Conservation (phyloP, 2,797 vertebrate species). For the Thalassophryne amazonica region DNA sequence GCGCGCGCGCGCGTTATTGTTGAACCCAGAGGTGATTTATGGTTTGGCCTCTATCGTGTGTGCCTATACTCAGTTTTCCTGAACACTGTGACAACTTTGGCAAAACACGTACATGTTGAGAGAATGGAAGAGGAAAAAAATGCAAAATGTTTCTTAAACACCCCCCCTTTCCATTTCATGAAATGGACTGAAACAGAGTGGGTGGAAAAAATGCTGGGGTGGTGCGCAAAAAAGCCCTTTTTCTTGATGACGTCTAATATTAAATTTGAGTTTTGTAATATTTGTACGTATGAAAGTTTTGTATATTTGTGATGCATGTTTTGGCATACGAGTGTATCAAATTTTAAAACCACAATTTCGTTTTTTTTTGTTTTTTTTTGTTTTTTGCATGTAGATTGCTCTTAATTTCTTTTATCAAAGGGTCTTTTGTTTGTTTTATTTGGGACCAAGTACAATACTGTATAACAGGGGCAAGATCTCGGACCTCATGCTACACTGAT, state of each 20-base stretch:
- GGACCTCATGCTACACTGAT: slow-evolving; percentile 87
- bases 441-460: slow-evolving; percentile 85
- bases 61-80: slow-evolving; percentile 66
- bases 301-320: slow-evolving; percentile 78
- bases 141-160: too few species aligned
- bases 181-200: slow-evolving; percentile 52
- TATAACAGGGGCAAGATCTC: slow-evolving; percentile 81
- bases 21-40: slow-evolving; percentile 58
- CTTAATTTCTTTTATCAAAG: slow-evolving; percentile 71
- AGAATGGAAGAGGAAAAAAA: slow-evolving; percentile 43
- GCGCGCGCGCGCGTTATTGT: slow-evolving; percentile 47
- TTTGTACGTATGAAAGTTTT: slow-evolving; percentile 72
- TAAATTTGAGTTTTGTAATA: slow-evolving; percentile 74
- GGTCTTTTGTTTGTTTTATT: slow-evolving; percentile 61
- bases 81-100: slow-evolving; percentile 74
- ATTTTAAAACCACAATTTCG: slow-evolving; percentile 79
- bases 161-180: slow-evolving; percentile 49
- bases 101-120: slow-evolving; percentile 53
- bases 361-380: slow-evolving; percentile 52
- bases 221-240: slow-evolving; percentile 44
- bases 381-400: slow-evolving; percentile 88
- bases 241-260: slow-evolving; percentile 66
- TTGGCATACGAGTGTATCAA: slow-evolving; percentile 78
- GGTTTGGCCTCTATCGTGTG: slow-evolving; percentile 58
- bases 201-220: too few species aligned